phyloP scores from a whole-genome alignment of 2,888 invertebrate genomes.

The Megamerina dolium region DNA sequence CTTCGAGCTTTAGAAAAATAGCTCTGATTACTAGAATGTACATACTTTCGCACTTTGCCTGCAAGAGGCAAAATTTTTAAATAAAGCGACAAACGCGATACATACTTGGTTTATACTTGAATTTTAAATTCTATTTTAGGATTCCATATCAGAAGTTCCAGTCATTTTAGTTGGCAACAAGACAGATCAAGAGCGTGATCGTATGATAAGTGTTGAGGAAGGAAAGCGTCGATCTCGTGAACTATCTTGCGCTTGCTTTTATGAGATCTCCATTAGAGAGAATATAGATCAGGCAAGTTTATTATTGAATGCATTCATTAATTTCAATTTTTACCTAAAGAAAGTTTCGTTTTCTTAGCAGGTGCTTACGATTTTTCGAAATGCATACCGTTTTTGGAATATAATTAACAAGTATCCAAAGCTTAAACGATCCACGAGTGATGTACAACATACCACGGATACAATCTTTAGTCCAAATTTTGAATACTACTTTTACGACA shows the following conservation, averaged over 20 bases:
- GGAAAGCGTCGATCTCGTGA: constrained; percentile 69
- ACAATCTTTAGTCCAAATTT: constrained; percentile 54
- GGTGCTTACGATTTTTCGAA: constrained; percentile 72
- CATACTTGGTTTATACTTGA: no score
- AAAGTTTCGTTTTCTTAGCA: constrained; percentile 33
- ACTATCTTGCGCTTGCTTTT: constrained; percentile 75
- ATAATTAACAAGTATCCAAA: constrained; percentile 65
- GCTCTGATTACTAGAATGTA: no score
- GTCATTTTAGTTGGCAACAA: constrained; percentile 81
- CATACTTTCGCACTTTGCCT: no score
- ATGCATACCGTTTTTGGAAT: constrained; percentile 68
- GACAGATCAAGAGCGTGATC: constrained; percentile 67
- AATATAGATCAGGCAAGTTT: constrained; percentile 67
- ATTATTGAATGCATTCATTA: background rate
- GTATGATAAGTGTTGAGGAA: constrained; percentile 73
- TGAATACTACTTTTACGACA: constrained; percentile 49
- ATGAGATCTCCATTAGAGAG: constrained; percentile 79
- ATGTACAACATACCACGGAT: constrained; percentile 50
- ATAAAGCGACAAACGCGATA: no score
- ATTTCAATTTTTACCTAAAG: constrained; percentile 1
- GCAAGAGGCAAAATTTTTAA: no score
- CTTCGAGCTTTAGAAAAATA: no score
- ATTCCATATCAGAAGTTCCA: constrained; percentile 61
- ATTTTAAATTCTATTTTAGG: no score
- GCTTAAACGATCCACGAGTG: constrained; percentile 56